Evolutionary conservation across 1,140 invertebrate species (phyloP), one percentile per base, ranked within the genome.

Genomic region (Temnothorax longispinosus): DNA sequence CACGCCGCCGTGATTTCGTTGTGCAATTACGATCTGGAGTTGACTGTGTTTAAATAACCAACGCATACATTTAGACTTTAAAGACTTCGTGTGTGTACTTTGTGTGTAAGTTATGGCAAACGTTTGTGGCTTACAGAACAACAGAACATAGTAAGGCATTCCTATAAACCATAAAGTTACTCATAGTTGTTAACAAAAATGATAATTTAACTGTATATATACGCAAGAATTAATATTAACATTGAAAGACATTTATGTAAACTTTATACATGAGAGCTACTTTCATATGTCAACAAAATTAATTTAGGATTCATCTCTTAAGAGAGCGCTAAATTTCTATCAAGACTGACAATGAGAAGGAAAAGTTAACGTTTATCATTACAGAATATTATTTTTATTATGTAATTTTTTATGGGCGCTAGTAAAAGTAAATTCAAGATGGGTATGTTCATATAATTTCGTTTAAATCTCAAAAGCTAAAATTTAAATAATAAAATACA

Each of bases 1-100:
- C 71, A 56, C 27, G 58, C 27, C 15, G 85, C 11, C 2, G 78
- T 80, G 69, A 85, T 67, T 90, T 82, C 32, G 54, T 90, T 88
- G 81, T 71, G 81, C 56, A 78, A 90, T 69, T 80, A 84, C 58
- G 18, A 15, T 87, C 50, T 27, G 38, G 50, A 75, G 47, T 60
- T 38, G 47, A 65, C 13, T 64, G 18, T 21, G 32, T 38, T 54
- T 18, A 27, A 58, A 60, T 58, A 47, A 67, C 67, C n/a, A 15
- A n/a, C 13, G 11, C 18, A 21, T 78, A 50, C 41, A 35, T 47
- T 62, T 32, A 21, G 27, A 27, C 27, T 27, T 27, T 27, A 27
- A 1, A 69, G 32, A 32, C 18, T n/a, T 5, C 10, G 11, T 35
- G 60, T 60, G 2, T 44, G 69, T 27, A n/a, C 18, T 15, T 88